Conservation (phyloP, 2,888 invertebrate species). For the Brenthis ino region DNA sequence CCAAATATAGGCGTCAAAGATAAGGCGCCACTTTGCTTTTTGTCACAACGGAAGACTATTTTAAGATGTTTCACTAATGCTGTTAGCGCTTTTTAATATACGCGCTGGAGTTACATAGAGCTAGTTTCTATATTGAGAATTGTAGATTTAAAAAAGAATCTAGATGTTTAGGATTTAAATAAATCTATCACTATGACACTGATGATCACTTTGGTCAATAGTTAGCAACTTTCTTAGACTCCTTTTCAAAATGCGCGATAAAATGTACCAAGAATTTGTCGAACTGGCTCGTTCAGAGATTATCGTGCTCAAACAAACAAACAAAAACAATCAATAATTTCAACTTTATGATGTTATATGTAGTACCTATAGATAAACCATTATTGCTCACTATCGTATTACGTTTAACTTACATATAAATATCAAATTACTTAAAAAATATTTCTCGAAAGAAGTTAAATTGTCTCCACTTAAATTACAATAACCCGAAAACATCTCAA, state of each 20-base stretch:
- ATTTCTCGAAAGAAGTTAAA: not conserved
- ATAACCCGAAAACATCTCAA: conserved; percentile 8
- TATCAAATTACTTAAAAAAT: not conserved
- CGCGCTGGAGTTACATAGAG: conserved; percentile 50
- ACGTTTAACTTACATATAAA: not conserved
- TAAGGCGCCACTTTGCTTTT: conserved; percentile 56
- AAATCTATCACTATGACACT: too few species aligned
- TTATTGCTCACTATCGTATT: too few species aligned
- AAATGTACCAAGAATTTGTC: too few species aligned
- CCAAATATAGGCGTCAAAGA: conserved; percentile 21
- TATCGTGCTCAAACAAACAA: too few species aligned
- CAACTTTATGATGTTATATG: too few species aligned
- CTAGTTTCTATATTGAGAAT: not conserved
- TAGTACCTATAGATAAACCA: too few species aligned
- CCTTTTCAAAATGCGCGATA: too few species aligned
- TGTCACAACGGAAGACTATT: conserved; percentile 67
- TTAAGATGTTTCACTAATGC: conserved; percentile 62
- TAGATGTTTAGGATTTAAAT: not conserved
- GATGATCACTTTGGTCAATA: too few species aligned
- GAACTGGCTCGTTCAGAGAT: too few species aligned
- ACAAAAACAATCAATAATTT: too few species aligned
- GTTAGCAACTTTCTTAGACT: too few species aligned
- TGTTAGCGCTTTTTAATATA: conserved; percentile 66
- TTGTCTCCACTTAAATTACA: conserved; percentile 4
- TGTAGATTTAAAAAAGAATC: not conserved